Base-by-base conservation (phyloP, 2,888 invertebrate genomes). In the Phragmatobia fuliginosa region DNA sequence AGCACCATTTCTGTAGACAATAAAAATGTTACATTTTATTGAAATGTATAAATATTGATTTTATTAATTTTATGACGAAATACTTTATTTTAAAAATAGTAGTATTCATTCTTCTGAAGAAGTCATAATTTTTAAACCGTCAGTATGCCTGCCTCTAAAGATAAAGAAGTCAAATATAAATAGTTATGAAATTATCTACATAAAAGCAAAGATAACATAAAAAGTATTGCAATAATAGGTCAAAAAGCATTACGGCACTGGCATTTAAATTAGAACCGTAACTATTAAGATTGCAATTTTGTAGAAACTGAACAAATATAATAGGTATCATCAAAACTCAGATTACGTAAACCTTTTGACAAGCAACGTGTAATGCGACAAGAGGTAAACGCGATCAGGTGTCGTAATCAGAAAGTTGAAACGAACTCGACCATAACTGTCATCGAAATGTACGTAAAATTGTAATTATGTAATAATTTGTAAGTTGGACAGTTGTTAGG, bases 1-100 rank as follows among this genome's bases (percentile, higher is more conserved):
- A 94, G 85, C 75, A 83, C 84, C 86, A 93, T 91, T 89, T 94
- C 94, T 94, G 88, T 41, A 82, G 56, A 84, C 68, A 71, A 36
- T 16, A 45, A 7, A 60, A 21, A 31, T 62, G 7, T 61, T 36
- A 36, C 11, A 25, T 8, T n/a, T 52, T 28, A 25, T 28, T 3
- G 52, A 10, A 52, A 10, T 52, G 6, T 52, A n/a, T 5, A 5
- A 52, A 25, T 52, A 11, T n/a, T 11, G 7, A 8, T 45, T n/a
- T n/a, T 49, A n/a, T 49, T n/a, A n/a, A 2, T 52, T 25, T n/a
- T 56, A 28, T 56, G 25, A 28, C 0, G 14, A 16, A 28, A 4
- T 10, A 8, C 49, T 4, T 56, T 56, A 25, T 56, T 56, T 0
- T 56, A 14, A 10, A 25, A 25, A 52, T 52, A 1, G 1, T n/a